These are phyloP conservation scores for Apteryx owenii DNA, from an alignment of 2,113 vertebrate species.

Conservation along the genomic window DNA sequence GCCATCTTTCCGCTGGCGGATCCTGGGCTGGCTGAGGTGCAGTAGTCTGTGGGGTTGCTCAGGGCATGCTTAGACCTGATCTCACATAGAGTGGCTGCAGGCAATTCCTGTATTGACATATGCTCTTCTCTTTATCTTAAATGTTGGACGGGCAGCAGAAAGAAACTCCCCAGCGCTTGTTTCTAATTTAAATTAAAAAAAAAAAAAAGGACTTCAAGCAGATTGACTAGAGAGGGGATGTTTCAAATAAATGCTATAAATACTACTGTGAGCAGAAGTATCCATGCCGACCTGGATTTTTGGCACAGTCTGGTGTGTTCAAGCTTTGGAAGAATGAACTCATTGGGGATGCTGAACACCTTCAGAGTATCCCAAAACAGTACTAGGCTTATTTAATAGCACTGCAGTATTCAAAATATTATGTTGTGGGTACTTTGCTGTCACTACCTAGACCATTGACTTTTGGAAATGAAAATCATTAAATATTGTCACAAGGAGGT, in stretches of 20 bases:
- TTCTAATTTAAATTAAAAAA: neutral
- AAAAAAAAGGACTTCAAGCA: neutral
- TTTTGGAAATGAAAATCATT: neutral
- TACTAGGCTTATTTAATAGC: neutral
- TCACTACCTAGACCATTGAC: neutral
- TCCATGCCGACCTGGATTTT: neutral
- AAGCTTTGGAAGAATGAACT: neutral
- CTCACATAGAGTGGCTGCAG: fast-evolving
- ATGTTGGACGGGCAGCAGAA: neutral
- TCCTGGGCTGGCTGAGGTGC: neutral
- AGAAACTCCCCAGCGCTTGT: neutral
- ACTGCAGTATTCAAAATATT: neutral
- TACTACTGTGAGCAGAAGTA: neutral
- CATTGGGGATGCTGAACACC: neutral
- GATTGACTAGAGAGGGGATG: neutral
- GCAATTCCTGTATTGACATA: neutral
- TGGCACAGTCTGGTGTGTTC: neutral
- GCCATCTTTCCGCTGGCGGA: neutral
- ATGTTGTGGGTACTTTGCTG: neutral
- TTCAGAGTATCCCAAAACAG: neutral
- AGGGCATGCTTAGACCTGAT: neutral
- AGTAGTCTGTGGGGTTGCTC: fast-evolving
- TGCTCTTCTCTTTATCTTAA: neutral
- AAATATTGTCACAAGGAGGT: neutral
- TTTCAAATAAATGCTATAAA: neutral